A percentile compares a stretch with the other conserved stretches of the same genome.
Evolutionary conservation across 2,113 vertebrate genomes (phyloP).

Genomic region (Sialia sialis): DNA sequence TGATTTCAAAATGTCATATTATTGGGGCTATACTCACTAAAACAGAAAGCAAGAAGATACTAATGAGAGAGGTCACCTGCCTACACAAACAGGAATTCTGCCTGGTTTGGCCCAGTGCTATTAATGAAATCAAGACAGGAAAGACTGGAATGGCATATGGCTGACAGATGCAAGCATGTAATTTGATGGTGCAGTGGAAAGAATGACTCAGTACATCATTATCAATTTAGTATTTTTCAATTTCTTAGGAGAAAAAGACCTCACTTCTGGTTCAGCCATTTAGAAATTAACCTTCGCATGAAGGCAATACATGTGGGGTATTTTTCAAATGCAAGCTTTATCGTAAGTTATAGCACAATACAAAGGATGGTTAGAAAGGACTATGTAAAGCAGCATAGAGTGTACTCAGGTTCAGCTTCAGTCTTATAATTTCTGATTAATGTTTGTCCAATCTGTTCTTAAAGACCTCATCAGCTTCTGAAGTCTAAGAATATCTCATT

Average conservation of each 20-base stretch:
- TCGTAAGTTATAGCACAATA: not conserved
- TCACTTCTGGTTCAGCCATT: not conserved
- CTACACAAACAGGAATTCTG: slow-evolving; percentile 58
- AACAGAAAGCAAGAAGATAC: slow-evolving; percentile 33
- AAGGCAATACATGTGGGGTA: not conserved
- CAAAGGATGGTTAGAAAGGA: not conserved
- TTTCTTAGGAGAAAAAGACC: not conserved
- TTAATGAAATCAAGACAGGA: slow-evolving; percentile 53
- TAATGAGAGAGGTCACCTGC: slow-evolving; percentile 38
- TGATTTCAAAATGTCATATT: slow-evolving; percentile 24
- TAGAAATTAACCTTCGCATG: not conserved
- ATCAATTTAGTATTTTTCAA: not conserved
- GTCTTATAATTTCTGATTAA: not conserved
- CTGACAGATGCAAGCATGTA: slow-evolving; percentile 46
- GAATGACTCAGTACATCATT: slow-evolving; percentile 40
- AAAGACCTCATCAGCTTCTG: not conserved
- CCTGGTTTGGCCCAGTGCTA: not conserved
- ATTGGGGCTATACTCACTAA: not conserved
- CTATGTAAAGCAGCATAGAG: not conserved
- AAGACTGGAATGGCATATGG: slow-evolving; percentile 55
- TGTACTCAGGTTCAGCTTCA: not conserved
- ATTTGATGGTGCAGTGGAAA: slow-evolving; percentile 52
- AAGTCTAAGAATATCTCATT: not conserved
- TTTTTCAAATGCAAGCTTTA: not conserved
- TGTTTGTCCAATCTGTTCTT: not conserved